phyloP scores from a whole-genome alignment of 2,113 vertebrate genomes.

The Solenodon paradoxus region DNA sequence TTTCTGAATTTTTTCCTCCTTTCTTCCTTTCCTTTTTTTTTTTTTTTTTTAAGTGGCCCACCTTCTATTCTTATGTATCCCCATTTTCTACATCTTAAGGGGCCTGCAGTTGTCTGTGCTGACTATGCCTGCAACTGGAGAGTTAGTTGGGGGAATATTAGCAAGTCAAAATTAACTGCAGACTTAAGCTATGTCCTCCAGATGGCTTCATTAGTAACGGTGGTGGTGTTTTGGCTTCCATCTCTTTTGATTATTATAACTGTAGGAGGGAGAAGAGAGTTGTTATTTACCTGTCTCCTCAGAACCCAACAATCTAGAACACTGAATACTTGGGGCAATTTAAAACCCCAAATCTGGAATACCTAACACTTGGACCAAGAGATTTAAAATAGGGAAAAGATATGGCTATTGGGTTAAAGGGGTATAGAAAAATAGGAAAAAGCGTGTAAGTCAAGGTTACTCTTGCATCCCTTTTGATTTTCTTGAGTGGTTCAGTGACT shows the following conservation, averaged over 20 bases:
- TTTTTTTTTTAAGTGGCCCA: not conserved
- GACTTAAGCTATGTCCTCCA: not conserved
- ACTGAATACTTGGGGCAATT: not conserved
- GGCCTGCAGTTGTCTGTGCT: not conserved
- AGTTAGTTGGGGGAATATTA: not conserved
- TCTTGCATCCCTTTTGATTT: not conserved
- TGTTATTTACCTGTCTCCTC: not conserved
- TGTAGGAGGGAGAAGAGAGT: not conserved
- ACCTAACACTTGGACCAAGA: not conserved
- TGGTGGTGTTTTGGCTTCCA: not conserved
- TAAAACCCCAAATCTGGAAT: not conserved
- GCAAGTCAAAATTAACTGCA: not conserved
- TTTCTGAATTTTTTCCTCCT: rapidly evolving
- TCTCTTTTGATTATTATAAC: constrained; percentile 1
- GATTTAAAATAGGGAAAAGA: not conserved
- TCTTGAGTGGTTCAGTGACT: not conserved
- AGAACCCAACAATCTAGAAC: not conserved
- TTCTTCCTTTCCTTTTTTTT: not conserved
- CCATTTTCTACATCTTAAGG: not conserved
- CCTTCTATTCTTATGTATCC: not conserved
- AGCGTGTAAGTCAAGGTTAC: not conserved
- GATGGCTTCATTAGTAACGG: not conserved
- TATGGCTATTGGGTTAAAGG: not conserved
- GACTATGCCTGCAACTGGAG: not conserved
- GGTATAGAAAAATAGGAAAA: constrained; percentile 11